Conservation (phyloP, 2,113 vertebrate species). For the Atractosteus spatula region DNA sequence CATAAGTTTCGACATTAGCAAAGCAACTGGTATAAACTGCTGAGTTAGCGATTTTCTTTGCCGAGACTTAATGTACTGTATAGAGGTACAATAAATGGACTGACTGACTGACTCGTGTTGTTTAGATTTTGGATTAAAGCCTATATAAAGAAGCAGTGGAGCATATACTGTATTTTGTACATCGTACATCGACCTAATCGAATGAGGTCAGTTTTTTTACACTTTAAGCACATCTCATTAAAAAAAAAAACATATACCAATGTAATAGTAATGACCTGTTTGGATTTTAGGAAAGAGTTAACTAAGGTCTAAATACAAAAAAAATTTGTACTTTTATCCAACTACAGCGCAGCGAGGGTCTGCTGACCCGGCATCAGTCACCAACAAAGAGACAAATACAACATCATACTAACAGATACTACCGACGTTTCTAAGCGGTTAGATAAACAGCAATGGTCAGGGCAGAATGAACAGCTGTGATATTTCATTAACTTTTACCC, state of each 20-base stretch:
- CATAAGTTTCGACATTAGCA: too few species aligned
- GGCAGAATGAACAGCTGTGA: background rate
- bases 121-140: too few species aligned
- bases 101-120: too few species aligned
- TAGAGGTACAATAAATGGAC: too few species aligned
- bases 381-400: background rate
- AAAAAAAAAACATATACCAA: background rate
- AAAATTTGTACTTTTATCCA: background rate
- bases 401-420: background rate
- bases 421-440: background rate
- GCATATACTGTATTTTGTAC: too few species aligned
- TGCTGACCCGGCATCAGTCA: background rate
- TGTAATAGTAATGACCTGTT: background rate
- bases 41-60: too few species aligned
- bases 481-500: conserved; percentile 4
- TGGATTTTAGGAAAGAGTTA: background rate
- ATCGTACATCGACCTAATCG: too few species aligned
- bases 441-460: background rate
- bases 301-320: background rate
- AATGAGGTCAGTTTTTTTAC: too few species aligned
- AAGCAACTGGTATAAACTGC: too few species aligned
- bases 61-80: too few species aligned
- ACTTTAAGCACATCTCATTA: background rate
- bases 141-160: too few species aligned
- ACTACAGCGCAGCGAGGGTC: background rate